Evolutionary conservation across 2,888 invertebrate genomes (phyloP).

Genomic region (Nasonovia ribisnigri): DNA sequence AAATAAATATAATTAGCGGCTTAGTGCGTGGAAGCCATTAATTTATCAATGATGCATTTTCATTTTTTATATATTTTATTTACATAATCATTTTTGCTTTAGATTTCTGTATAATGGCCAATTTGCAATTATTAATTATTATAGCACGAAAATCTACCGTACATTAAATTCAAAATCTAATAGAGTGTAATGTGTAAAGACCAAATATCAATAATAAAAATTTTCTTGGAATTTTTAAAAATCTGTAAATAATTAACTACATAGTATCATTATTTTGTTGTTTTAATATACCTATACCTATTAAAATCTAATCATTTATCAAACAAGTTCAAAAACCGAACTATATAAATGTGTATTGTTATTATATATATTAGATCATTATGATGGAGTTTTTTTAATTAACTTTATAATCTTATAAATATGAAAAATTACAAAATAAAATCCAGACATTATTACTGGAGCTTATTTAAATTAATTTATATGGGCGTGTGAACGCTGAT

Average conservation of each 20-base stretch:
- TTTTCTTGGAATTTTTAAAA: slow-evolving; percentile 3
- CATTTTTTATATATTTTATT: neutral
- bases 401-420: neutral
- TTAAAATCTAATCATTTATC: neutral
- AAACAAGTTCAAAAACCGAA: neutral
- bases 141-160: neutral
- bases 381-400: neutral
- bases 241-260: neutral
- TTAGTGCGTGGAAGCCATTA: neutral
- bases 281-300: neutral
- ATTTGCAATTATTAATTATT: neutral
- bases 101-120: neutral
- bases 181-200: neutral
- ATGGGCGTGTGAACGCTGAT: neutral
- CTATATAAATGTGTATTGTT: neutral
- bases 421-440: neutral
- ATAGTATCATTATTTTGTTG: neutral
- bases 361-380: neutral
- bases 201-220: neutral
- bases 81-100: neutral
- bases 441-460: neutral
- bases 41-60: neutral
- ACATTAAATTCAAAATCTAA: neutral
- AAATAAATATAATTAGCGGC: neutral
- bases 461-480: neutral